phyloP scores from a whole-genome alignment of 2,888 invertebrate genomes.

The Drosophila mettleri region DNA sequence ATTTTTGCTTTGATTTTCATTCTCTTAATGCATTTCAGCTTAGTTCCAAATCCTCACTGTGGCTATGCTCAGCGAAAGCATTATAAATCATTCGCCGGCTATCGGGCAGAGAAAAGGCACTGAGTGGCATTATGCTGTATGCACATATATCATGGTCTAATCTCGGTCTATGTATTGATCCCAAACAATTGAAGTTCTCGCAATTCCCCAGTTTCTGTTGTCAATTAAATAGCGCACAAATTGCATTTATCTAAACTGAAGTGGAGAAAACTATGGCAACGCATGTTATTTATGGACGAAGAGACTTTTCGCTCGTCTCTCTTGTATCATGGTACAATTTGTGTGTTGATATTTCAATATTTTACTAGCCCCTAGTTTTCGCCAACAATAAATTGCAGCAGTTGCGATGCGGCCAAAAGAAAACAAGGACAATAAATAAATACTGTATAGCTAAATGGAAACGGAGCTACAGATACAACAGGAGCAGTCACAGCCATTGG shows the following conservation, averaged over 20 bases:
- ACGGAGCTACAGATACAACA: conserved; percentile 22
- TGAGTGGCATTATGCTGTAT: conserved; percentile 7
- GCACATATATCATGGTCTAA: conserved; percentile 35
- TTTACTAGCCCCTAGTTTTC: conserved; percentile 61
- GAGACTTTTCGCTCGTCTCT: background rate
- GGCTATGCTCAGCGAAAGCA: conserved; percentile 19
- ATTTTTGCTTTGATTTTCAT: background rate
- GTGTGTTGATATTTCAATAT: conserved; percentile 67
- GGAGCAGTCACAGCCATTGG: conserved; percentile 5
- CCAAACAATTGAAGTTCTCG: conserved; percentile 30
- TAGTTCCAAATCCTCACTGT: too few species aligned
- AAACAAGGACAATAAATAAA: conserved; percentile 53
- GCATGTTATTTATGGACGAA: conserved; percentile 46
- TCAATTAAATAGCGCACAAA: conserved; percentile 54
- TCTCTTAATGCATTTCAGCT: background rate
- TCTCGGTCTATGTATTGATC: conserved; percentile 1
- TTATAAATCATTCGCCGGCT: conserved; percentile 36
- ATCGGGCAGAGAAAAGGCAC: conserved; percentile 1
- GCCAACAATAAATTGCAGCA: conserved; percentile 70
- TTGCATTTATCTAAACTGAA: conserved; percentile 48
- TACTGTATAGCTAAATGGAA: conserved; percentile 36
- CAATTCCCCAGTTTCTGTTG: conserved; percentile 53
- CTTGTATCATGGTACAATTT: conserved; percentile 43
- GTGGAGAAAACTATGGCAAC: conserved; percentile 46
- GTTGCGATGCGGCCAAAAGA: conserved; percentile 50